Base-by-base conservation (phyloP, 2,888 invertebrate species). In the Clunio marinus region DNA sequence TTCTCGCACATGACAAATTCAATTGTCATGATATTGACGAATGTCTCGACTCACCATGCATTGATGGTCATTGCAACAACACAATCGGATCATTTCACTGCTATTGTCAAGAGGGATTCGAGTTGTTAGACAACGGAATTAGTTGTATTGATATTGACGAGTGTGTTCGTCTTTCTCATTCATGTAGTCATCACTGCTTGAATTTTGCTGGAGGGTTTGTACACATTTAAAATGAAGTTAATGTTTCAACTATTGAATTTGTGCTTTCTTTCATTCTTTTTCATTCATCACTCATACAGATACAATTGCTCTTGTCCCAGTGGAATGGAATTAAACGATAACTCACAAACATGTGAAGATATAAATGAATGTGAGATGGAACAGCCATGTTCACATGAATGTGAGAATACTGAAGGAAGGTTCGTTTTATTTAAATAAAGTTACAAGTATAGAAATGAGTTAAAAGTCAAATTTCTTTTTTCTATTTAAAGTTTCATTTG, bases 21-120 rank as follows among this genome's bases (percentile, higher is more conserved):
- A 75, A 73, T 4, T 77, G 78, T 41, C 72, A 72, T 1, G 78
- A 80, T 70, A 72, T 74, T 2, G 72, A 73, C 60, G 78, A 76
- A 59, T 81, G 81, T 69, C 63, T 73, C 66, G 74, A 73, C 81
- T 81, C 37, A 27, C 63, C 63, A 1, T 63, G 63, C 63, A 63
- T 27, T 27, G 24, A 63, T 41, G 63, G 63, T 4, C 63, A 27
- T 28, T 63, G 63, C 28, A 27, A 25, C 8, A 83, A 83, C 70
- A 74, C 75, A 0, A 75, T 77, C 5, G 84, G 83, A 1, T 79
- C 80, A 1, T 83, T 78, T 45, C 78, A 79, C 70, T 89, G 89
- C 74, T 75, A 76, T n/a, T 88, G 88, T 72, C 82, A 82, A 10
- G 73, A 76, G 1, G 87, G 87, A 0, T 85, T 80, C 73, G 72